Conservation (phyloP, 2,113 vertebrate species). For the Rhinopomastus cyanomelas region DNA sequence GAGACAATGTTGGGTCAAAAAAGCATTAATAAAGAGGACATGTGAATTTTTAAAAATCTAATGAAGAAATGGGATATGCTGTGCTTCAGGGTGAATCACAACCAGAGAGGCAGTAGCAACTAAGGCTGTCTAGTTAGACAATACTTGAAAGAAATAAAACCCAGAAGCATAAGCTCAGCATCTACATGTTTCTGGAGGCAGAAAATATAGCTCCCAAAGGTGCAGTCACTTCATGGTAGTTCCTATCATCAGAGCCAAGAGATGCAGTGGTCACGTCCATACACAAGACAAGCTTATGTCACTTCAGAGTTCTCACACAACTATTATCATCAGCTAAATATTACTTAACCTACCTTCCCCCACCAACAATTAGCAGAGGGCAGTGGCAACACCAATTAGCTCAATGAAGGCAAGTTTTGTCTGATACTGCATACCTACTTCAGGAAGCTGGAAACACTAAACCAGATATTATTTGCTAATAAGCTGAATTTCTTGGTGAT, state of each 20-base stretch:
- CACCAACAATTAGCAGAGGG: not conserved
- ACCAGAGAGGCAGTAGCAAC: not conserved
- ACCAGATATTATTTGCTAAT: not conserved
- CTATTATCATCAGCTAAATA: not conserved
- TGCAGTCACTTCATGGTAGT: not conserved
- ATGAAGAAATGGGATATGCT: not conserved
- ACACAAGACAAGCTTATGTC: fast-evolving
- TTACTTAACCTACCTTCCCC: not conserved
- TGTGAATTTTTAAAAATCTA: not conserved
- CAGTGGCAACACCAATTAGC: not conserved
- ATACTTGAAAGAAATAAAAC: not conserved
- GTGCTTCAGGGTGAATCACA: not conserved
- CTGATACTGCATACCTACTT: not conserved
- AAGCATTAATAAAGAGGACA: not conserved
- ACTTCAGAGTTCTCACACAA: not conserved
- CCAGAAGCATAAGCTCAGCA: not conserved
- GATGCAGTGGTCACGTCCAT: not conserved
- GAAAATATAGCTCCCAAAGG: not conserved
- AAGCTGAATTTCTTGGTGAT: not conserved
- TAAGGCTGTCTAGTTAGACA: not conserved
- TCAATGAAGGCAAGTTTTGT: not conserved
- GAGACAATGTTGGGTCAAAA: not conserved
- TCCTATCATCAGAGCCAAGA: not conserved
- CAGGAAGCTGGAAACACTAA: not conserved
- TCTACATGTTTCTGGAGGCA: not conserved